Percentiles rank a stretch among this genome's conserved stretches.
Evolutionary conservation across 2,888 invertebrate genomes (phyloP).

Genomic region (Fabriciana adippe): DNA sequence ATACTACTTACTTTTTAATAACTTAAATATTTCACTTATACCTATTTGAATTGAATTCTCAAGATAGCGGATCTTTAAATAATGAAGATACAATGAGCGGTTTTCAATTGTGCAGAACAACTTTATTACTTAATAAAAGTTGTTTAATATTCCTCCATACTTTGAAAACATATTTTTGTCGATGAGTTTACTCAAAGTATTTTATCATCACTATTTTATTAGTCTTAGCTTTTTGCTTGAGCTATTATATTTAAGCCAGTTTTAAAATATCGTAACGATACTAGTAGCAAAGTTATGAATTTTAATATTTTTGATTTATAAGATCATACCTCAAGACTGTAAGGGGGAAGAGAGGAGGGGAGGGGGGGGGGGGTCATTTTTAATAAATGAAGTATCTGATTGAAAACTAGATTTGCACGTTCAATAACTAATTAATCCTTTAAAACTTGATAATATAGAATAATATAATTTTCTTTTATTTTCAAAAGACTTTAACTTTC

Average conservation of each 20-base stretch:
- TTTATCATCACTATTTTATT: slow-evolving; percentile 28
- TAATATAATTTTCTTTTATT: no score
- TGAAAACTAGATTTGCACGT: no score
- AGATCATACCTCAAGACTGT: no score
- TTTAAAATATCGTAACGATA: no score
- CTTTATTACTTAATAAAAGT: slow-evolving; percentile 34
- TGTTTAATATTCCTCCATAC: slow-evolving; percentile 32
- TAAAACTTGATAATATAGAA: no score
- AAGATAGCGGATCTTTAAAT: slow-evolving; percentile 20
- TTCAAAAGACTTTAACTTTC: no score
- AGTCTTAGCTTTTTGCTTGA: slow-evolving; percentile 5
- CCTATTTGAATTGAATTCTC: neutral
- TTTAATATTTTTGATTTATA: no score
- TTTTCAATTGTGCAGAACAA: slow-evolving; percentile 29
- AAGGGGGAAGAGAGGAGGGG: no score
- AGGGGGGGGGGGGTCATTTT: no score
- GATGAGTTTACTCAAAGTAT: slow-evolving; percentile 26
- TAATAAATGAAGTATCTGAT: no score
- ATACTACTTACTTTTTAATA: neutral
- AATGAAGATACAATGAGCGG: slow-evolving; percentile 32
- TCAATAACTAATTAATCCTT: no score
- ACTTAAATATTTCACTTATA: neutral
- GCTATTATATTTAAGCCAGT: neutral
- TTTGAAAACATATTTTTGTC: slow-evolving; percentile 31
- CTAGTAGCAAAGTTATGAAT: no score